Conservation (phyloP, 2,113 vertebrate species). For the Colossoma macropomum region DNA sequence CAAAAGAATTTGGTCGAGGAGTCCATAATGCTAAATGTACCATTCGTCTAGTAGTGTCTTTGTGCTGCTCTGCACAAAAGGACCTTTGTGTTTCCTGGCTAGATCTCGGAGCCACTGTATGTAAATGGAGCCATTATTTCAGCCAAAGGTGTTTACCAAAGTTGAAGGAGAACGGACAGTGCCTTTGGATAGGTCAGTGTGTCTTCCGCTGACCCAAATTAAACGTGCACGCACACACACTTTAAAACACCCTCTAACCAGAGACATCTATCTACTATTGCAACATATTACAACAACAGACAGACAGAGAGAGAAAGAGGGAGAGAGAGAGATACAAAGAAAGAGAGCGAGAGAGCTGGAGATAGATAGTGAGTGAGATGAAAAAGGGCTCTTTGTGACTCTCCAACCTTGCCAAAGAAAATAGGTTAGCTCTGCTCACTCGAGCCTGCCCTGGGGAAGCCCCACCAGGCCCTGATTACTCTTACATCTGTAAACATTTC, state of each 20-base stretch:
- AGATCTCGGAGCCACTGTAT: neutral
- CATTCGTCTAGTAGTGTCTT: neutral
- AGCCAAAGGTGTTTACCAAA: constrained; percentile 39
- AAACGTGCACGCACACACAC: neutral
- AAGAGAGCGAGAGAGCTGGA: neutral
- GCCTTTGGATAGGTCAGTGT: constrained; percentile 46
- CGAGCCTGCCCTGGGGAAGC: constrained; percentile 17
- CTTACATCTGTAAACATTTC: constrained; percentile 49
- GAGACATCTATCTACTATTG: constrained; percentile 18
- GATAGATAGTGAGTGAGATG: neutral
- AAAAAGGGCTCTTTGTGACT: constrained; percentile 32
- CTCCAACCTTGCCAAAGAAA: constrained; percentile 51
- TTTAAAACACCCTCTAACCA: neutral
- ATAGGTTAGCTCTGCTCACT: constrained; percentile 40
- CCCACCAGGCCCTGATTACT: constrained; percentile 44
- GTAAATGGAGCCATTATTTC: neutral
- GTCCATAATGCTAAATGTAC: neutral
- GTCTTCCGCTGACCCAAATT: constrained; percentile 43
- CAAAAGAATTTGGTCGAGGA: neutral
- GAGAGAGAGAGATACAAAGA: neutral
- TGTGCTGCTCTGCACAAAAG: neutral
- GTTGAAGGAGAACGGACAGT: constrained; percentile 35
- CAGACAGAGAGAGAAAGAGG: neutral
- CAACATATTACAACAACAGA: constrained; percentile 22
- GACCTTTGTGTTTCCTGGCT: neutral